Evolutionary conservation across 2,113 vertebrate species (phyloP), one percentile per base, ranked within the genome.

Genomic region (Archocentrus centrarchus): DNA sequence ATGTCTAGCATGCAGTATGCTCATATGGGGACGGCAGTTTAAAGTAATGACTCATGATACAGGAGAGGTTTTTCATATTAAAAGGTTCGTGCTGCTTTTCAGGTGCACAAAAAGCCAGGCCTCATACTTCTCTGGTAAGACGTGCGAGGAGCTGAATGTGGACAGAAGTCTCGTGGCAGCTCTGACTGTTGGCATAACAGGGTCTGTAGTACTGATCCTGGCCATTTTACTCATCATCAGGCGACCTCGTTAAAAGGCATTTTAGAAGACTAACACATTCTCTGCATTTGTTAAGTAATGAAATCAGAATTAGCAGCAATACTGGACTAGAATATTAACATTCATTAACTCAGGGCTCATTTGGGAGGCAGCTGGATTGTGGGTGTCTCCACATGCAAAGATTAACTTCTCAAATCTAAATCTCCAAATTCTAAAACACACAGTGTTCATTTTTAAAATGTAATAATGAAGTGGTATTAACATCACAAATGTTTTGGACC

Each of bases 101-200:
- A 96, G 94, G 77, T 95, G 95, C 83, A 60, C 66, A 2, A 80
- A 91, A 9, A 88, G 85, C 50, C 92, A 92, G 77, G 77, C 86
- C 35, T 89, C 84, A 22, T 88, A 80, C 87, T 95, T 90, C 63
- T 39, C 87, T 27, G 95, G 94, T 4, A 80, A 82, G 44, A 91
- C 17, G 13, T 95, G 94, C 79, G 93, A 95, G 70, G 61, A 85
- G 0, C 11, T 80, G 24, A 91, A 91, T 4, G 30, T 92, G 1
- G n/a, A 91, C 55, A 70, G 77, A 70, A 37, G 82, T 44, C 79
- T 95, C 62, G 39, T 94, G 75, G 94, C 92, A 41, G 76, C 91
- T 87, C 59, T 95, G 86, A 57, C 93, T 3, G 94, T 93, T 15
- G 94, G 92, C 0, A 53, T 62, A 9, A 75, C 83, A 1, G 94